These are phyloP conservation scores for Archaeoteleia sp. DNA, from an alignment of 2,888 invertebrate species.

Conservation along the genomic window DNA sequence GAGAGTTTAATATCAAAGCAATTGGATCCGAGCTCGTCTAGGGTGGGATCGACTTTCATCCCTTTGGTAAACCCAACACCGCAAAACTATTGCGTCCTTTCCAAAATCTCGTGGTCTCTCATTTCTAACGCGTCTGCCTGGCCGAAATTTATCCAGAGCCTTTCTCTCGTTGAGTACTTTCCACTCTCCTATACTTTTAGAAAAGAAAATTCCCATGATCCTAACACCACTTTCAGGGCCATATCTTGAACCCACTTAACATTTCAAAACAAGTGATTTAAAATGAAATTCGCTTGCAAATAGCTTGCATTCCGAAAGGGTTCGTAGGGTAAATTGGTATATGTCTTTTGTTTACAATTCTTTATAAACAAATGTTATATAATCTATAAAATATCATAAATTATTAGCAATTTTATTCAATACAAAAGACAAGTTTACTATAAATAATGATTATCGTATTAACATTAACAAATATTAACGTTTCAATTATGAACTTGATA, in stretches of 20 bases:
- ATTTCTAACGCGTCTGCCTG: constrained; percentile 23
- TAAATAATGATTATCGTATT: too few relatives aligned
- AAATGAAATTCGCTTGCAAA: too few relatives aligned
- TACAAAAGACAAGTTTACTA: too few relatives aligned
- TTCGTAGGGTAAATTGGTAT: too few relatives aligned
- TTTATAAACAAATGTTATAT: too few relatives aligned
- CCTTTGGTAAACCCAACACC: constrained; percentile 67
- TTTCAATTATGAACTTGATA: too few relatives aligned
- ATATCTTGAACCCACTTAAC: not conserved
- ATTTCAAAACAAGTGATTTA: too few relatives aligned
- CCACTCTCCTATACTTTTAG: constrained; percentile 6
- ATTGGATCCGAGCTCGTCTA: constrained; percentile 64
- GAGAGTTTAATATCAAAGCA: constrained; percentile 69
- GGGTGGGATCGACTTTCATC: constrained; percentile 64
- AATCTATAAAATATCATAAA: too few relatives aligned
- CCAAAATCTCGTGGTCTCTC: constrained; percentile 42
- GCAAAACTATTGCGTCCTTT: constrained; percentile 60
- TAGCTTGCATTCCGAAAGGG: too few relatives aligned
- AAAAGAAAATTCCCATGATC: constrained; percentile 2
- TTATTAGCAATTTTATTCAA: too few relatives aligned
- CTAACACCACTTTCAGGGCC: not conserved
- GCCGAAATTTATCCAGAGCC: constrained; percentile 32
- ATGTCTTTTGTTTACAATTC: too few relatives aligned
- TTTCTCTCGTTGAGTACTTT: constrained; percentile 29
- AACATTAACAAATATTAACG: too few relatives aligned